Evolutionary conservation across 2,888 invertebrate species (phyloP), one percentile per base, ranked within the genome.

Genomic region (Amphipyra tragopoginis): DNA sequence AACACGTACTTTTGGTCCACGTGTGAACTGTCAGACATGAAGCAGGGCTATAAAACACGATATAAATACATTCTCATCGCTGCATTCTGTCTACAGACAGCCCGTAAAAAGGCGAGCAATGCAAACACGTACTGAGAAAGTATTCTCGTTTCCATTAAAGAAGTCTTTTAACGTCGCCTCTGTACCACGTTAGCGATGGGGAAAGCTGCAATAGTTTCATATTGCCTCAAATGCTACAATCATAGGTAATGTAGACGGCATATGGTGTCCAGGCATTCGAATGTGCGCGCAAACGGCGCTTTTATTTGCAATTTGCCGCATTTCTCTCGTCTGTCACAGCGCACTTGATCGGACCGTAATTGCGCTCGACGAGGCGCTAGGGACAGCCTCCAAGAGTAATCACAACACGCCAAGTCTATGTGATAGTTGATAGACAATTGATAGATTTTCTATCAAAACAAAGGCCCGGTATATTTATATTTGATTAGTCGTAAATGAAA

Each of bases 271-370:
- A 63, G 55, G 61, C 58, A 71, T 51, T 72, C 58, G 71, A 53
- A 57, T 65, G 53, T 68, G 60, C 45, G 60, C 45, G 51, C 68
- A 66, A 73, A 72, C 61, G 68, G 71, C 54, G 64, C 72, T 74
- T 75, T 80, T 81, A 82, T 75, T 79, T 68, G 79, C 79, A 82
- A 85, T 84, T 82, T 85, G 61, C 76, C 58, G 76, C 75, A 84
- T 84, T 84, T 76, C 66, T 59, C 59, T 57, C 61, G 69, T 69
- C 71, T 70, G 74, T 78, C 60, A 57, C 69, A 58, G 57, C 42
- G 65, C 63, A 62, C 61, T 60, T 57, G 64, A 72, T 70, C 50
- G 57, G 36, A 8, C 55, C 42, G 73, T 77, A 80, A 80, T 75
- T 77, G 67, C 58, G 48, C 38, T 38, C 26, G 52, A 66, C 72